A percentile compares a stretch with the other conserved stretches of the same genome.
phyloP scores from a whole-genome alignment of 2,888 invertebrate genomes.

The Flexamia atlantica region DNA sequence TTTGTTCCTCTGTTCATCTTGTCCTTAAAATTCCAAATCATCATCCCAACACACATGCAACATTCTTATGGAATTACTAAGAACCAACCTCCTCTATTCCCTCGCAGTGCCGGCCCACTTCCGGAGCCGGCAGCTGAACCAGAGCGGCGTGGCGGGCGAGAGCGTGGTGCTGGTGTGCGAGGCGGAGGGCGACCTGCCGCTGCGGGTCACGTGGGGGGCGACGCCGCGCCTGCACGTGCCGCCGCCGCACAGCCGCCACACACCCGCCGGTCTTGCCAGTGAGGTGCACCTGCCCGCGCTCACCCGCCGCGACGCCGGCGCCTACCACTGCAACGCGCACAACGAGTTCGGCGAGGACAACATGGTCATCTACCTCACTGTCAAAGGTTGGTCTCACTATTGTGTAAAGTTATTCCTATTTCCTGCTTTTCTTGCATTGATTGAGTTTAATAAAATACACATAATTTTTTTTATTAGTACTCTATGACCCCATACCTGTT shows the following conservation, averaged over 20 bases:
- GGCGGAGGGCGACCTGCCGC: slow-evolving; percentile 70
- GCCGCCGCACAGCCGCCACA: slow-evolving; percentile 69
- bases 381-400: slow-evolving; percentile 74
- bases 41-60: too few relatives aligned
- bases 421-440: too few relatives aligned
- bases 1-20: too few relatives aligned
- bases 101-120: slow-evolving; percentile 75
- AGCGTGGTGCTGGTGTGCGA: slow-evolving; percentile 69
- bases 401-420: too few relatives aligned
- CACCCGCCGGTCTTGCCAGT: slow-evolving; percentile 73
- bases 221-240: slow-evolving; percentile 67
- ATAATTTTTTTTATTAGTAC: too few relatives aligned
- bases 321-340: slow-evolving; percentile 75
- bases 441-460: too few relatives aligned
- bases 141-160: slow-evolving; percentile 70
- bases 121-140: slow-evolving; percentile 68
- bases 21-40: too few relatives aligned
- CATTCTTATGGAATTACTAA: too few relatives aligned
- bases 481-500: too few relatives aligned
- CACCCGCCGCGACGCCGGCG: slow-evolving; percentile 71
- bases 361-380: slow-evolving; percentile 75
- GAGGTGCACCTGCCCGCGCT: slow-evolving; percentile 71
- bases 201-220: slow-evolving; percentile 70
- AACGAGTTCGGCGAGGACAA: slow-evolving; percentile 76
- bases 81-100: not conserved